These are phyloP conservation scores for Cygnus olor DNA, from an alignment of 2,797 vertebrate species.

Conservation along the genomic window DNA sequence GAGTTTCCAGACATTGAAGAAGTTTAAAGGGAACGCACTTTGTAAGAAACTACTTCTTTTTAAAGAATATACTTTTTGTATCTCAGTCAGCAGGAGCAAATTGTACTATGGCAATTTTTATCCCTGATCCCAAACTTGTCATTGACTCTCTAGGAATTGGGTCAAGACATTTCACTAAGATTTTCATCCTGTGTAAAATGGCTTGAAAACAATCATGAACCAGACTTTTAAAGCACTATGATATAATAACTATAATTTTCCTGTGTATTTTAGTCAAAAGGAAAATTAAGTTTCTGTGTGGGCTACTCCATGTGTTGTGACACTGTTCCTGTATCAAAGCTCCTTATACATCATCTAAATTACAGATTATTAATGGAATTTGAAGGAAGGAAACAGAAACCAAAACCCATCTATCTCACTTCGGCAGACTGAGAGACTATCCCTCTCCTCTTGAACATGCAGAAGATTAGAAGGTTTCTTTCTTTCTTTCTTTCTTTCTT, in stretches of 20 bases:
- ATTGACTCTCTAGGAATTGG: neutral
- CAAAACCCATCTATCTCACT: neutral
- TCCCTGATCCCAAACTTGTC: neutral
- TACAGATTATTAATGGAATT: neutral
- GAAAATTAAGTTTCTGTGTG: neutral
- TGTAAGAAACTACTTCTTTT: neutral
- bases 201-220: neutral
- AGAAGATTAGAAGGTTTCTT: conserved; percentile 1
- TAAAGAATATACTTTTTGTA: neutral
- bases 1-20: neutral
- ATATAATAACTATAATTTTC: neutral
- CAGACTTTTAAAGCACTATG: neutral
- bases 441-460: neutral
- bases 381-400: accelerated
- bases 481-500: neutral
- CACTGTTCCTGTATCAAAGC: neutral
- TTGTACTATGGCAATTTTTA: neutral
- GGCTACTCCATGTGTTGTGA: neutral
- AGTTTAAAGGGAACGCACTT: neutral
- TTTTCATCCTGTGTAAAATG: neutral
- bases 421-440: neutral
- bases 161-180: neutral
- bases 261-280: neutral
- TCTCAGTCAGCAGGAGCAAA: neutral
- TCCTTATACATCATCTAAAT: conserved; percentile 4